phyloP scores from a whole-genome alignment of 2,888 invertebrate genomes.

The Toxonevra muliebris region DNA sequence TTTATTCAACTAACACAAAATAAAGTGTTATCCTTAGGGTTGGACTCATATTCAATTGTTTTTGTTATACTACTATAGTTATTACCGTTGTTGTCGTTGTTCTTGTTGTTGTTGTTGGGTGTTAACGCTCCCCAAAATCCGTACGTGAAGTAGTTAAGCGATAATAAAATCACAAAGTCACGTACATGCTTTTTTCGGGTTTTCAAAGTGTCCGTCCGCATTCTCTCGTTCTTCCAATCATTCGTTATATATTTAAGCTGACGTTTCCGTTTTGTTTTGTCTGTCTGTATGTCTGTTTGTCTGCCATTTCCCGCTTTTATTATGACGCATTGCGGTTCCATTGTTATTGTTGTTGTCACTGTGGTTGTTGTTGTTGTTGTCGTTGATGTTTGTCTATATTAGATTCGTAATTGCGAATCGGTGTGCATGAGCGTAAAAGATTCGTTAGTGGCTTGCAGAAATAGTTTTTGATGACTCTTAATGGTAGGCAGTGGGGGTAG shows the following conservation, averaged over 20 bases:
- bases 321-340: constrained; percentile 22
- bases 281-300: constrained; percentile 2
- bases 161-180: constrained; percentile 61
- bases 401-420: no score
- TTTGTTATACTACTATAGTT: neutral
- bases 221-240: no score
- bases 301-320: constrained; percentile 9
- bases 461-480: constrained; percentile 24
- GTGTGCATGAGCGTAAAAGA: no score
- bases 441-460: neutral
- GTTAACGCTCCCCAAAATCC: constrained; percentile 40
- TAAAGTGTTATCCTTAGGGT: constrained; percentile 33
- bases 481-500: neutral
- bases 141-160: constrained; percentile 49
- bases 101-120: constrained; percentile 33
- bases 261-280: neutral
- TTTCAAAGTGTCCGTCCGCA: constrained; percentile 19
- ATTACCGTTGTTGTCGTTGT: constrained; percentile 23
- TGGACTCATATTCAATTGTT: constrained; percentile 20
- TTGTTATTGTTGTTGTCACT: constrained; percentile 1
- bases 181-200: constrained; percentile 49
- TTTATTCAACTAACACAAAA: constrained; percentile 45
- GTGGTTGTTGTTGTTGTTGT: neutral
- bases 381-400: neutral
- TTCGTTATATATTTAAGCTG: constrained; percentile 11